Conservation (phyloP, 2,113 vertebrate species). For the Chaenogobius annularis region DNA sequence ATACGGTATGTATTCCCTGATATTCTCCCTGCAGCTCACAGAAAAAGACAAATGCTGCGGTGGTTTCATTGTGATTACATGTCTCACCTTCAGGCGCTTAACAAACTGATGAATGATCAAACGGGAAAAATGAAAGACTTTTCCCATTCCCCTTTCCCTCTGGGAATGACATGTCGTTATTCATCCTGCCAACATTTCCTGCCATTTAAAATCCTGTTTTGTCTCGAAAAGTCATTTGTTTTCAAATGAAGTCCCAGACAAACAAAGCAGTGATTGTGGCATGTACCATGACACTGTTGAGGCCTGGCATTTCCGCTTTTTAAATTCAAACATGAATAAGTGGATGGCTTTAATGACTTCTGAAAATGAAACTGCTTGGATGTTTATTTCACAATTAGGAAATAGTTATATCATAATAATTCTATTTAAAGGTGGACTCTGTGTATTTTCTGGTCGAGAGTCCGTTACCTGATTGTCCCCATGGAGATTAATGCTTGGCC, state of each 20-base stretch:
- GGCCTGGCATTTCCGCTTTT: not conserved
- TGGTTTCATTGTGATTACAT: constrained; percentile 54
- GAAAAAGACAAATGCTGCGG: constrained; percentile 36
- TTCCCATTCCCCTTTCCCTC: constrained; percentile 23
- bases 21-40: constrained; percentile 6
- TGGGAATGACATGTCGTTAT: constrained; percentile 30
- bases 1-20: not conserved
- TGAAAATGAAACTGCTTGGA: too few relatives aligned
- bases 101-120: constrained; percentile 50
- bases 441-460: too few relatives aligned
- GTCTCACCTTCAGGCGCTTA: constrained; percentile 50
- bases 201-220: constrained; percentile 5
- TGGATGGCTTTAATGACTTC: not conserved
- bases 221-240: not conserved
- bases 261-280: not conserved
- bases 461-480: too few relatives aligned
- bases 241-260: constrained; percentile 4
- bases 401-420: too few relatives aligned
- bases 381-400: too few relatives aligned
- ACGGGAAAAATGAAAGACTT: constrained; percentile 52
- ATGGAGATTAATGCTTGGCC: too few relatives aligned
- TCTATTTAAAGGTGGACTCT: too few relatives aligned
- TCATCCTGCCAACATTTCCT: constrained; percentile 24
- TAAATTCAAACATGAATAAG: not conserved
- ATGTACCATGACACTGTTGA: not conserved